Percentiles rank a stretch among this genome's conserved stretches.
These are phyloP conservation scores for Tanypteryx hageni DNA, from an alignment of 2,888 invertebrate species.

Conservation along the genomic window DNA sequence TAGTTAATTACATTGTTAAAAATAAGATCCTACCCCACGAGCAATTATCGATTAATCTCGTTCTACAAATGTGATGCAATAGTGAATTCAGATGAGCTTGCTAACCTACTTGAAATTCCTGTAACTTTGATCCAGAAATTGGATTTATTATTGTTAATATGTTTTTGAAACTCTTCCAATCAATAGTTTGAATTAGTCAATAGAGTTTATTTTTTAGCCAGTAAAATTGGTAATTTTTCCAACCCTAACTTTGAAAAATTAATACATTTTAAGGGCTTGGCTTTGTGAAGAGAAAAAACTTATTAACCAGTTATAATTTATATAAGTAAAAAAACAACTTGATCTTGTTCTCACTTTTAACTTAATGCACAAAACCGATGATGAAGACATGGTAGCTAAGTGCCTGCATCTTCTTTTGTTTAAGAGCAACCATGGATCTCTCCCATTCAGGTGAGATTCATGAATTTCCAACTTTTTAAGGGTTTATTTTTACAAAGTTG, in stretches of 20 bases:
- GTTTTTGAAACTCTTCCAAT: background rate
- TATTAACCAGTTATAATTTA: constrained; percentile 15
- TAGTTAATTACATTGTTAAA: constrained; percentile 32
- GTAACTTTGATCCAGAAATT: background rate
- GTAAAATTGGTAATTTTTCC: background rate
- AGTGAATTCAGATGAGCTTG: constrained; percentile 52
- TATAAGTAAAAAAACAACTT: background rate
- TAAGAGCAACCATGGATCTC: constrained; percentile 41
- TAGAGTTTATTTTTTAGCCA: constrained; percentile 47
- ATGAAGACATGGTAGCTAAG: constrained; percentile 41
- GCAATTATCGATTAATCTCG: background rate
- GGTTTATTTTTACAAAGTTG: constrained; percentile 38
- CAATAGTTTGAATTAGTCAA: constrained; percentile 30
- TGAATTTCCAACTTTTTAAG: constrained; percentile 7
- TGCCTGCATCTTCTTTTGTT: constrained; percentile 36
- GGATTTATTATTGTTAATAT: constrained; percentile 5
- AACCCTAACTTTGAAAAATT: background rate
- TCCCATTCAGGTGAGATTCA: constrained; percentile 36
- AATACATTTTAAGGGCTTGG: background rate
- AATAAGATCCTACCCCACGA: background rate
- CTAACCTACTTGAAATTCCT: constrained; percentile 29
- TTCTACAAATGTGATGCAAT: constrained; percentile 30
- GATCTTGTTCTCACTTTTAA: constrained; percentile 39
- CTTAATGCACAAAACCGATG: constrained; percentile 43
- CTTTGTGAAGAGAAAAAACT: constrained; percentile 9